Evolutionary conservation across 2,797 vertebrate genomes (phyloP), one percentile per base, ranked within the genome.

Genomic region (Acridotheres tristis): DNA sequence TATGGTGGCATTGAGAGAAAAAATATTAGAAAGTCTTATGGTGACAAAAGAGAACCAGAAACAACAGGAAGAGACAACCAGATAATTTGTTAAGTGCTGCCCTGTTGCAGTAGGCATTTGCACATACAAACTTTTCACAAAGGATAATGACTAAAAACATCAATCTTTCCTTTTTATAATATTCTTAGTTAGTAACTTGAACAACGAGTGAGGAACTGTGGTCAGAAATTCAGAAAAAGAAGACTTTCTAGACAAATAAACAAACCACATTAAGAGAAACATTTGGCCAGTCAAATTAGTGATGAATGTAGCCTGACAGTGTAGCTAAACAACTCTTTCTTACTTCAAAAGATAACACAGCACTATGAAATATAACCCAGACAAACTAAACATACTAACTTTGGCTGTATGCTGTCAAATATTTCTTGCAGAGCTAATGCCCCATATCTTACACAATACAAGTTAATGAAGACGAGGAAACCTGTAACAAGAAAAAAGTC

Each of bases 391-490:
- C 36, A 83, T 82, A 98, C 99, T 98, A 97, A 99, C 99, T 99
- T 99, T 94, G 99, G 99, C 90, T 99, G 99, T 96, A 99, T 99
- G 96, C 97, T 98, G 98, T 99, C 99, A 97, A 99, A 99, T 95
- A 99, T 99, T 97, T 99, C 99, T 95, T 99, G 99, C 73, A 99
- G 97, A 43, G 99, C 99, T 93, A 99, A 98, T 1, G 99, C 99
- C 62, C 99, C 99, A 1, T 99, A 99, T 97, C 99, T 99, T 92
- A 99, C 98, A 97, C 98, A 98, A 81, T 99, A 99, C 87, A 99
- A 98, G 97, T 99, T 99, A 97, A 99, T 97, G 95, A 99, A 99
- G 88, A 99, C 99, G 92, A 99, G 97, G 97, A 99, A 99, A 98
- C 99, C 99, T 99, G 74, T 81, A 54, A 90, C 68, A 71, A 97